phyloP scores from a whole-genome alignment of 2,888 invertebrate genomes.

The Cheilosia variabilis region DNA sequence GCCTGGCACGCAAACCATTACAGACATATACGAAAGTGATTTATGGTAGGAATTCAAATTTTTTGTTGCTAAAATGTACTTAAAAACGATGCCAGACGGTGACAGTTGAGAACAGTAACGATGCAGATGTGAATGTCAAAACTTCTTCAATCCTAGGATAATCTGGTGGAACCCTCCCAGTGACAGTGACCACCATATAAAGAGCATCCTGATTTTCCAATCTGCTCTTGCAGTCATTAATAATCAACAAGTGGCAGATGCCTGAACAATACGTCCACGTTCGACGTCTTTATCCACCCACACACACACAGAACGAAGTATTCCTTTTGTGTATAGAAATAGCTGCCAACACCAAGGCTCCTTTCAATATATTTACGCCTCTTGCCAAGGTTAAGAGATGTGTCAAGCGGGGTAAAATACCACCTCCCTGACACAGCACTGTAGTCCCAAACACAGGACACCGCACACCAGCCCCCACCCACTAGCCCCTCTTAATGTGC shows the following conservation, averaged over 20 bases:
- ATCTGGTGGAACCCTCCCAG: constrained; percentile 19
- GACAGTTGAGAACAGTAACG: constrained; percentile 34
- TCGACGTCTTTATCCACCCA: background rate
- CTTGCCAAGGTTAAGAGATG: constrained; percentile 46
- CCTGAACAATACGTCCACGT: background rate
- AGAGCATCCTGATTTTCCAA: background rate
- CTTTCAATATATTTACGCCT: constrained; percentile 42
- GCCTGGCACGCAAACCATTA: background rate
- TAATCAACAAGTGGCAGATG: constrained; percentile 53
- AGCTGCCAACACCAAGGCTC: background rate
- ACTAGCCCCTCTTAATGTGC: constrained; percentile 10
- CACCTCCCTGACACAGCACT: background rate
- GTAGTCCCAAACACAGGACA: background rate
- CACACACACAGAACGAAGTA: background rate
- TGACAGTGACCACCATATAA: constrained; percentile 4
- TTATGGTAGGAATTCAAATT: constrained; percentile 51
- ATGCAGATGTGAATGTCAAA: constrained; percentile 41
- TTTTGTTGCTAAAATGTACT: constrained; percentile 4
- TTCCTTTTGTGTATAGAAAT: background rate
- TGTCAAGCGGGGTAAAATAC: constrained; percentile 44
- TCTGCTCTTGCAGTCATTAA: background rate
- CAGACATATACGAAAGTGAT: constrained; percentile 41
- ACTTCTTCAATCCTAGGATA: constrained; percentile 44
- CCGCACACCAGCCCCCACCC: background rate
- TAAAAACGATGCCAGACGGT: constrained; percentile 20